Evolutionary conservation across 2,797 vertebrate species (phyloP), one percentile per base, ranked within the genome.

Genomic region (Zenarchopterus dispar): DNA sequence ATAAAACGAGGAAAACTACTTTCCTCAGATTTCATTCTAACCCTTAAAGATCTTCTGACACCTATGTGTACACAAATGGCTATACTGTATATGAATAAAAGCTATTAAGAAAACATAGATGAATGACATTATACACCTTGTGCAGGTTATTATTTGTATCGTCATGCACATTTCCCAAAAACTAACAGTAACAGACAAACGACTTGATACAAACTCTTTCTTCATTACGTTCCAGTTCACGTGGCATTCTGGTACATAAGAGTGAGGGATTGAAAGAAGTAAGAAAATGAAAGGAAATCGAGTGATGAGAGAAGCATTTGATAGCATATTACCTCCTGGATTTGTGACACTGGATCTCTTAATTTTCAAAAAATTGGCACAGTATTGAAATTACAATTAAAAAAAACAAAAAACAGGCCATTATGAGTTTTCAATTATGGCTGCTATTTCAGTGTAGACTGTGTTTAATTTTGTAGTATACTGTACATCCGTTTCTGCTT

Each of bases 1-100:
- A 65, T 67, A 70, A 80, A 83, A 84, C 59, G 80, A 75, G 76
- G 75, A 76, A 83, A 77, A 22, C 62, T 1, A 64, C 50, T 80
- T 79, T 43, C 67, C 54, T 60, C 53, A 61, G 65, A 75, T 76
- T 81, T 78, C 55, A 55, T 55, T 47, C 24, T 58, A 72, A 67
- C 57, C 64, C 55, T 55, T 43, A 56, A 57, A 75, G 70, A 59
- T 74, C 61, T 43, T 46, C 62, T 15, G 28, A 47, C 44, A 39
- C 28, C 26, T 10, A 47, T 22, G 13, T 22, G 11, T 47, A 15
- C 22, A 22, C 45, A 47, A 15, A 23, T 22, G 21, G 21, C 22
- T 13, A 47, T 6, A 22, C 19, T 47, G 6, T 47, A 6, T 19
- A 47, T 39, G 13, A 39, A 39, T 39, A 39, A 15, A 39, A 39